A percentile compares a stretch with the other conserved stretches of the same genome.
These are phyloP conservation scores for Silvanus unidentatus DNA, from an alignment of 2,888 invertebrate genomes.

Conservation along the genomic window DNA sequence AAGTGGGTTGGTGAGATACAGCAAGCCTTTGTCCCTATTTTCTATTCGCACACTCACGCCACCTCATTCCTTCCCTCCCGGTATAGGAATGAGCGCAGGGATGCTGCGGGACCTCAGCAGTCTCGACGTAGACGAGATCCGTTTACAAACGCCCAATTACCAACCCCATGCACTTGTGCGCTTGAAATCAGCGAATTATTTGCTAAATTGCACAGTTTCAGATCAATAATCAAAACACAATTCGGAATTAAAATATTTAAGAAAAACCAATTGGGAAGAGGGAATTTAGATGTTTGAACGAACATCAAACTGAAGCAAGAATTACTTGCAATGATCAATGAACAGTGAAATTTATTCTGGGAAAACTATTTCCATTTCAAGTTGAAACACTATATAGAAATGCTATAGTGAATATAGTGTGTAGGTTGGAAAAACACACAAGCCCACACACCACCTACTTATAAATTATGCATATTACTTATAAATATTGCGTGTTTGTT, in stretches of 20 bases:
- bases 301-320: no score
- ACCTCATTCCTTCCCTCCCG: no score
- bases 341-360: no score
- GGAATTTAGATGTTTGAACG: neutral
- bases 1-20: constrained; percentile 34
- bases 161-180: constrained; percentile 12
- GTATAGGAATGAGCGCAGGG: no score
- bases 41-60: neutral
- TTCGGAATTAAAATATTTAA: neutral
- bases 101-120: no score
- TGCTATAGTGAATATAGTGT: no score
- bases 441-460: no score
- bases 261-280: neutral
- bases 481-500: neutral
- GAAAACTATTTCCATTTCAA: no score
- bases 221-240: constrained; percentile 4
- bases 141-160: constrained; percentile 31
- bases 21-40: constrained; percentile 10
- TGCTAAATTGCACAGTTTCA: constrained; percentile 2
- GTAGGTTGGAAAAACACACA: no score
- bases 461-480: no score
- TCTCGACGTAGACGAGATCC: constrained; percentile 20
- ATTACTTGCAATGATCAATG: no score
- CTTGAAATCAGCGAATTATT: constrained; percentile 5
- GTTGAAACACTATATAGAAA: no score